A percentile compares a stretch with the other conserved stretches of the same genome.
Evolutionary conservation across 2,888 invertebrate genomes (phyloP).

Genomic region (Drosophila phalerata): DNA sequence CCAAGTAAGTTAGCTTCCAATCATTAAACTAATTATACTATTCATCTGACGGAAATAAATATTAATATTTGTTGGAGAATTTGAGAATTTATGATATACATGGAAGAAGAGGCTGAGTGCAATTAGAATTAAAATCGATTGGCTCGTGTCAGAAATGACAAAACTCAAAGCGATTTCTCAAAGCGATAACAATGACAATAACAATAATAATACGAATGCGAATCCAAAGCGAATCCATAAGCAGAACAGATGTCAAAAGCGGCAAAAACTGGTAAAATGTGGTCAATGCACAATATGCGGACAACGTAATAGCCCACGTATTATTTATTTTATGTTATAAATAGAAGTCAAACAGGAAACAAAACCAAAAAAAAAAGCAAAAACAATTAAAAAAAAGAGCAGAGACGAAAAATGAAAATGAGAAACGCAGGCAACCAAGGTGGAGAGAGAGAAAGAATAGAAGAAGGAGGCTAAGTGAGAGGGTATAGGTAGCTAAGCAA

Average conservation of each 20-base stretch:
- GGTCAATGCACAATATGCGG: constrained; percentile 46
- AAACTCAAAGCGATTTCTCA: constrained; percentile 25
- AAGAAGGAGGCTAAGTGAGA: constrained; percentile 1
- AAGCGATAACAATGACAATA: constrained; percentile 36
- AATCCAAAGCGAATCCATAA: constrained; percentile 7
- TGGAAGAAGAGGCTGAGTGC: constrained; percentile 1
- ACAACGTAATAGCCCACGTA: constrained; percentile 43
- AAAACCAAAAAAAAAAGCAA: constrained; percentile 21
- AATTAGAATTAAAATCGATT: constrained; percentile 38
- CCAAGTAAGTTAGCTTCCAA: not conserved
- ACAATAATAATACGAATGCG: constrained; percentile 29
- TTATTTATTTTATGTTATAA: constrained; percentile 56
- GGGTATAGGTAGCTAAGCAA: constrained; percentile 17
- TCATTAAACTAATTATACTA: not conserved
- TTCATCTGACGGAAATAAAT: not conserved
- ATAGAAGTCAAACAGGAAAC: constrained; percentile 37
- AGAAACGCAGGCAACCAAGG: constrained; percentile 5
- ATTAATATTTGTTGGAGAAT: not conserved
- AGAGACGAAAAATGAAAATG: constrained; percentile 23
- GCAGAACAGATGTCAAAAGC: constrained; percentile 42
- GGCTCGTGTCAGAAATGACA: constrained; percentile 29
- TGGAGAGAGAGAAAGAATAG: not conserved
- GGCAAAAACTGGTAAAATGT: constrained; percentile 54
- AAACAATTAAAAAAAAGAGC: constrained; percentile 12
- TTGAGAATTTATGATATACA: not conserved